Conservation (phyloP, 2,113 vertebrate genomes). For the Hippolais icterina region DNA sequence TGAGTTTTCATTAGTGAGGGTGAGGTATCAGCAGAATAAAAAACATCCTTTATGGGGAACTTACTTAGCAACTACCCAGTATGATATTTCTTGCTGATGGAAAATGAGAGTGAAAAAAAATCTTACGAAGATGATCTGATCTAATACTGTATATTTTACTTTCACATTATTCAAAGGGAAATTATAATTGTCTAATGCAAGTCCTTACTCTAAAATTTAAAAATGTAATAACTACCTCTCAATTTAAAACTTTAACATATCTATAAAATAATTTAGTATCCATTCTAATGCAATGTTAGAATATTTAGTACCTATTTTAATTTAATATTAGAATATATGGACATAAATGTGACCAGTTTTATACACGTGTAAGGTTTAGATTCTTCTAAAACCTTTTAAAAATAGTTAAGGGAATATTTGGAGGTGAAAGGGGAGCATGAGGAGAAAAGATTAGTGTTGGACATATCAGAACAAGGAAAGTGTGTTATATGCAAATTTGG, state of each 20-base stretch:
- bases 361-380: not conserved
- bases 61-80: not conserved
- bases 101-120: not conserved
- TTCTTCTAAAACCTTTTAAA: not conserved
- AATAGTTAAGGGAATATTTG: not conserved
- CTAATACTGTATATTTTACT: not conserved
- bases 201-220: conserved; percentile 3
- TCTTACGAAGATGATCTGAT: not conserved
- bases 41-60: not conserved
- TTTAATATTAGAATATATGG: conserved; percentile 13
- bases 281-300: conserved; percentile 27
- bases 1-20: not conserved
- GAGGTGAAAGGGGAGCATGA: not conserved
- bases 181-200: not conserved
- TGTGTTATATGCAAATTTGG: not conserved
- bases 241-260: conserved; percentile 43
- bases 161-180: conserved; percentile 7
- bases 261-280: conserved; percentile 55
- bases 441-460: not conserved
- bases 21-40: not conserved
- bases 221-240: conserved; percentile 29
- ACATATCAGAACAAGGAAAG: not conserved
- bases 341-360: not conserved
- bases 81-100: not conserved
- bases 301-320: conserved; percentile 43